These are phyloP conservation scores for Drosophila littoralis DNA, from an alignment of 1,140 invertebrate species.

Conservation along the genomic window DNA sequence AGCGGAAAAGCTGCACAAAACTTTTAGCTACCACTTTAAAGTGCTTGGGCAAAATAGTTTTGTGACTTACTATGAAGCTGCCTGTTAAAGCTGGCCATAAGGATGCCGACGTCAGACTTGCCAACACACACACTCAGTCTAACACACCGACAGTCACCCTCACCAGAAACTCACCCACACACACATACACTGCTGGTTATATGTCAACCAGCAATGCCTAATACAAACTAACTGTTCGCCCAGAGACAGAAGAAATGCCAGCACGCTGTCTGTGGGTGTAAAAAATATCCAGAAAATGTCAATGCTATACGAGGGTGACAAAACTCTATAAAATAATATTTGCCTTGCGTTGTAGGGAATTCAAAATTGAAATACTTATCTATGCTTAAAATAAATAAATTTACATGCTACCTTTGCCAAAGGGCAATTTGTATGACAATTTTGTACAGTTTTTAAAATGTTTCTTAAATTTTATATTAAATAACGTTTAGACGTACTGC, in stretches of 20 bases:
- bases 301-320: constrained; percentile 2
- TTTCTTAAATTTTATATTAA: not conserved
- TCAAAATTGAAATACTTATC: constrained; percentile 15
- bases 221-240: constrained; percentile 2
- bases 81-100: not conserved
- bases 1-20: not conserved
- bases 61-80: constrained; percentile 1
- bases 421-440: not conserved
- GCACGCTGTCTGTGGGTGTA: not conserved
- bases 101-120: not conserved
- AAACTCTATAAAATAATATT: constrained; percentile 16
- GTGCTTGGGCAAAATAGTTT: not conserved
- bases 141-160: not conserved
- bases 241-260: constrained; percentile 7
- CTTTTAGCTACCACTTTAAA: constrained; percentile 13
- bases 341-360: constrained; percentile 1
- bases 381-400: constrained; percentile 1
- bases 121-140: not conserved
- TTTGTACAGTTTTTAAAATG: too few species aligned
- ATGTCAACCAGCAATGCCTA: constrained; percentile 17
- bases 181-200: constrained; percentile 1
- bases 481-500: not conserved
- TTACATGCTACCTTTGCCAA: not conserved
- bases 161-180: not conserved
- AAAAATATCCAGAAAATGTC: constrained; percentile 9